Percentiles rank a stretch among this genome's conserved stretches.
phyloP scores from a whole-genome alignment of 2,797 vertebrate genomes.

The Yasuhikotakia modesta region DNA sequence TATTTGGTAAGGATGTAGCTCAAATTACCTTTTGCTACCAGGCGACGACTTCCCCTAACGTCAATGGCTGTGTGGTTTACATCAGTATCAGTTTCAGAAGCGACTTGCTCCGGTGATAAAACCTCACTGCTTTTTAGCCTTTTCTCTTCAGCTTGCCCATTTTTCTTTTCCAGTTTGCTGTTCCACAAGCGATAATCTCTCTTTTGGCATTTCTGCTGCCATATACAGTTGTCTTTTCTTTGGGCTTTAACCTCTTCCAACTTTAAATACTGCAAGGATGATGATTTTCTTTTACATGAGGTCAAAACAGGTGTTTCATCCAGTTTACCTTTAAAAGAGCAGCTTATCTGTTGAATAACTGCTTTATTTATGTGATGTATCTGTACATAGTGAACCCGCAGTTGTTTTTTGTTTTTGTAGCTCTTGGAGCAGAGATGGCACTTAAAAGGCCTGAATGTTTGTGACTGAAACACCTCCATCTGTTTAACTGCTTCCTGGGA shows the following conservation, averaged over 20 bases:
- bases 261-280: not conserved
- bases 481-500: constrained; percentile 83
- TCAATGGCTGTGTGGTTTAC: constrained; percentile 70
- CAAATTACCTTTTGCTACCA: constrained; percentile 88
- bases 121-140: constrained; percentile 66
- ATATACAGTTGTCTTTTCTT: constrained; percentile 54
- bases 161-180: constrained; percentile 53
- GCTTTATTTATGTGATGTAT: constrained; percentile 82
- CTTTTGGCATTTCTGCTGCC: constrained; percentile 59
- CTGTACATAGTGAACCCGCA: constrained; percentile 87
- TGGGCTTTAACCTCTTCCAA: constrained; percentile 44
- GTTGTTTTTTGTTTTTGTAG: constrained; percentile 87
- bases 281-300: constrained; percentile 42
- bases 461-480: constrained; percentile 83
- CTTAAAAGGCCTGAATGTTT: constrained; percentile 87
- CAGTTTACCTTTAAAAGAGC: constrained; percentile 67
- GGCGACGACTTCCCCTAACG: constrained; percentile 85
- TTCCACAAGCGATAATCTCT: constrained; percentile 31
- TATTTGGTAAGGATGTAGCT: constrained; percentile 92
- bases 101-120: constrained; percentile 64
- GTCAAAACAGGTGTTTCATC: constrained; percentile 64
- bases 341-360: constrained; percentile 76
- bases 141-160: constrained; percentile 55
- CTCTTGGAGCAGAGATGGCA: constrained; percentile 93
- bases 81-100: constrained; percentile 61